Conservation (phyloP, 2,797 vertebrate species). For the Chanos chanos region DNA sequence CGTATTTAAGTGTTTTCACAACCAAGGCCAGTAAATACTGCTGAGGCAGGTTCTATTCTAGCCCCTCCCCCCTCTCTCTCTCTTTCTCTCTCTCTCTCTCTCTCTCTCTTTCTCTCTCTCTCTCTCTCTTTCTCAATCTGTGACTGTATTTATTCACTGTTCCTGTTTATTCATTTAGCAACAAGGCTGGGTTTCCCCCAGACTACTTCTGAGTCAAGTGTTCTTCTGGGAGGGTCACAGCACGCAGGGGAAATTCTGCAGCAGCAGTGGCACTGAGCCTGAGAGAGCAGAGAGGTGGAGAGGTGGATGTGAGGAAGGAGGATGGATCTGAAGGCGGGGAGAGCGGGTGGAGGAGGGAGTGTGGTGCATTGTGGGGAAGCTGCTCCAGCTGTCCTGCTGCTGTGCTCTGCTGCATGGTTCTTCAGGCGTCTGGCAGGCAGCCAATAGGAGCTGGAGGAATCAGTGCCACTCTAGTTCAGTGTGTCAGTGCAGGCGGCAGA, state of each 20-base stretch:
- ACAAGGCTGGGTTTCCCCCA: slow-evolving; percentile 5
- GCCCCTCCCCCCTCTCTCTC: background rate
- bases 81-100: background rate
- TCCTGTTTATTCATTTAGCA: slow-evolving; percentile 25
- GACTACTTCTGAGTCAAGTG: slow-evolving; percentile 4
- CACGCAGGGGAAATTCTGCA: slow-evolving; percentile 28
- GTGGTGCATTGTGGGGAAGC: slow-evolving; percentile 61
- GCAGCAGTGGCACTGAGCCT: slow-evolving; percentile 1
- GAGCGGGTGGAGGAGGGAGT: slow-evolving; percentile 18
- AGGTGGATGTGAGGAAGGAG: background rate
- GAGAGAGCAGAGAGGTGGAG: slow-evolving; percentile 3
- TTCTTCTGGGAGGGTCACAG: slow-evolving; percentile 16
- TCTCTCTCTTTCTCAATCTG: slow-evolving; percentile 1
- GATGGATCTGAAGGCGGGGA: slow-evolving; percentile 34
- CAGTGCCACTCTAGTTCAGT: slow-evolving; percentile 75
- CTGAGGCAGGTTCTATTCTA: slow-evolving; percentile 18
- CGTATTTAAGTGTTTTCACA: slow-evolving; percentile 1
- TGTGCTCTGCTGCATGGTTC: slow-evolving; percentile 61
- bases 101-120: background rate
- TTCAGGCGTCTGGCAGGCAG: slow-evolving; percentile 67
- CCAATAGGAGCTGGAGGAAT: slow-evolving; percentile 67
- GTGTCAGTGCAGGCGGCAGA: slow-evolving; percentile 59
- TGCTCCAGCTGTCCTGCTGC: slow-evolving; percentile 64
- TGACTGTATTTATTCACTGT: slow-evolving; percentile 10
- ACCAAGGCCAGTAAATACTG: slow-evolving; percentile 6